Conservation (phyloP, 2,113 vertebrate species). For the human region DNA sequence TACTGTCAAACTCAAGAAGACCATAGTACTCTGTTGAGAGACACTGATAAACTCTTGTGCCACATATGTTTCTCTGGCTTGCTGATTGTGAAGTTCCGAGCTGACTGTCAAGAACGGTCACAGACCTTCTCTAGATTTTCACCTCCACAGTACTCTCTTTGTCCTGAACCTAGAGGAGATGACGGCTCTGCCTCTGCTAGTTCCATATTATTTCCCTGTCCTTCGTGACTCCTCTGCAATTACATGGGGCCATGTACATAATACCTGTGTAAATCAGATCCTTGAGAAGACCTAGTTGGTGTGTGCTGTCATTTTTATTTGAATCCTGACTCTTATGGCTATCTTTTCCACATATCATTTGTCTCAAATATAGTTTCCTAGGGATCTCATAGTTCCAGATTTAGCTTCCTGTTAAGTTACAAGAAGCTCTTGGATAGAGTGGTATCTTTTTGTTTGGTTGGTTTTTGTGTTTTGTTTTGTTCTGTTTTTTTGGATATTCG, state of each 20-base stretch:
- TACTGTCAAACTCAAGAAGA: not conserved
- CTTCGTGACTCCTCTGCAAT: not conserved
- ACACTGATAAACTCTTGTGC: not conserved
- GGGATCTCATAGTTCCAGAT: not conserved
- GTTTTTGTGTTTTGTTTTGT: not conserved
- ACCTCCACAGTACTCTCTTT: not conserved
- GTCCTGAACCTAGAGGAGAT: not conserved
- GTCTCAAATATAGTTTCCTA: not conserved
- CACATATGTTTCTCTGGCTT: not conserved
- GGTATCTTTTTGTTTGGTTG: not conserved
- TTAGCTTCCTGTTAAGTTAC: not conserved
- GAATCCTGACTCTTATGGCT: not conserved
- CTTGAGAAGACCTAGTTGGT: not conserved
- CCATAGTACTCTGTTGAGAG: not conserved
- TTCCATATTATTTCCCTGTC: rapidly evolving
- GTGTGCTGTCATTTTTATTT: not conserved
- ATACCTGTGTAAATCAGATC: not conserved
- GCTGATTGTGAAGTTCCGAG: not conserved
- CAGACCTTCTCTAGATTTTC: not conserved
- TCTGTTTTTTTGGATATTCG: not conserved
- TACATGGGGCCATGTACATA: not conserved
- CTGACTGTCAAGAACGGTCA: not conserved
- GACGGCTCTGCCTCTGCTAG: not conserved
- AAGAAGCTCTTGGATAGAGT: not conserved
- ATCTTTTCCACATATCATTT: not conserved